phyloP scores from a whole-genome alignment of 2,113 vertebrate genomes.

The Grammomys dolichurus region DNA sequence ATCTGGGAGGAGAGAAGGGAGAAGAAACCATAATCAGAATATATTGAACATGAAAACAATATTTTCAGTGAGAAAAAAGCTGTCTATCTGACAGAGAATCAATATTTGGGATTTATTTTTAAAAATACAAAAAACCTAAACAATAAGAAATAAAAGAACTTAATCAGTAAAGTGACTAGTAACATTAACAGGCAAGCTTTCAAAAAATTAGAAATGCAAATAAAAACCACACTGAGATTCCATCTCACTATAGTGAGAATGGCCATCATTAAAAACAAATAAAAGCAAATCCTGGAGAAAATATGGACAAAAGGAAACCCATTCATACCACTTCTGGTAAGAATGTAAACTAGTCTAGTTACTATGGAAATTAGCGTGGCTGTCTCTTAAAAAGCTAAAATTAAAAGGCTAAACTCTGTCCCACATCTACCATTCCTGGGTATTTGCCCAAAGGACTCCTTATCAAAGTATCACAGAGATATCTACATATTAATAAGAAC shows the following conservation, averaged over 20 bases:
- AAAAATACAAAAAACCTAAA: background rate
- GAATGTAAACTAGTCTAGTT: background rate
- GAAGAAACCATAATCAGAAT: background rate
- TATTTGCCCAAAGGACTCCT: background rate
- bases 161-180: background rate
- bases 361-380: background rate
- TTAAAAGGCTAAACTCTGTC: background rate
- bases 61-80: background rate
- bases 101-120: background rate
- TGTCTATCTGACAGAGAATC: background rate
- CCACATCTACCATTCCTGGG: background rate
- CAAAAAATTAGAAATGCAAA: background rate
- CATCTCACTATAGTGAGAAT: background rate
- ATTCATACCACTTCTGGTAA: background rate
- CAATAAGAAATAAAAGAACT: constrained; percentile 30
- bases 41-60: background rate
- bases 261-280: background rate
- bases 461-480: background rate
- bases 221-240: background rate
- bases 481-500: background rate
- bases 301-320: background rate
- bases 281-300: background rate
- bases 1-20: background rate
- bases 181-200: background rate
- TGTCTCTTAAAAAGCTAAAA: background rate